Conservation (phyloP, 2,888 invertebrate species). For the Antitype chi region DNA sequence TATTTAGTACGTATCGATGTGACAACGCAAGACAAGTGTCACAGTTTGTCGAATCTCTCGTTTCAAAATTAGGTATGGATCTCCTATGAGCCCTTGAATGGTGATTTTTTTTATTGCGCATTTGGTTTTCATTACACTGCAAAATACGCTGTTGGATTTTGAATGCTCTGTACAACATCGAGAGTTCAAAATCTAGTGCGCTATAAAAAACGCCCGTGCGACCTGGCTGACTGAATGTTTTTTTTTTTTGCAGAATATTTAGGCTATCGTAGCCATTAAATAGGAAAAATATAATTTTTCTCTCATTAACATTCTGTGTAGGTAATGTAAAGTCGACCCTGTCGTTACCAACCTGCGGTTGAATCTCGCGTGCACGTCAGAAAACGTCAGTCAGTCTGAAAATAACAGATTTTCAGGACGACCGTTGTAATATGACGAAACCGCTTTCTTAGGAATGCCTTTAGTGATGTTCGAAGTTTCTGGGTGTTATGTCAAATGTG, state of each 20-base stretch:
- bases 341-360: neutral
- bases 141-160: no score
- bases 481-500: neutral
- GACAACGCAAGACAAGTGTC: neutral
- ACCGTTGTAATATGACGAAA: neutral
- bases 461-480: neutral
- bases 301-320: neutral
- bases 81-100: slow-evolving; percentile 3
- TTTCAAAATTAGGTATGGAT: slow-evolving; percentile 10
- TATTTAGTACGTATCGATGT: neutral
- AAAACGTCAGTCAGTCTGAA: no score
- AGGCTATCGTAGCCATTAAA: neutral
- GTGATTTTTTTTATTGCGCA: neutral
- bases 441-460: neutral
- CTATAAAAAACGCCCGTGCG: neutral
- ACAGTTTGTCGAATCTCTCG: slow-evolving; percentile 20
- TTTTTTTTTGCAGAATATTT: neutral
- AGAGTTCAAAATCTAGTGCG: neutral
- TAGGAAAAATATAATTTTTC: neutral
- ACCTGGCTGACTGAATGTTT: neutral
- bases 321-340: neutral
- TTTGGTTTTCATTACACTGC: neutral
- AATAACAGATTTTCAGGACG: neutral
- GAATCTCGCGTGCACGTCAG: neutral
- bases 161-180: neutral